Conservation (phyloP, 2,888 invertebrate species). For the Lymantria monacha region DNA sequence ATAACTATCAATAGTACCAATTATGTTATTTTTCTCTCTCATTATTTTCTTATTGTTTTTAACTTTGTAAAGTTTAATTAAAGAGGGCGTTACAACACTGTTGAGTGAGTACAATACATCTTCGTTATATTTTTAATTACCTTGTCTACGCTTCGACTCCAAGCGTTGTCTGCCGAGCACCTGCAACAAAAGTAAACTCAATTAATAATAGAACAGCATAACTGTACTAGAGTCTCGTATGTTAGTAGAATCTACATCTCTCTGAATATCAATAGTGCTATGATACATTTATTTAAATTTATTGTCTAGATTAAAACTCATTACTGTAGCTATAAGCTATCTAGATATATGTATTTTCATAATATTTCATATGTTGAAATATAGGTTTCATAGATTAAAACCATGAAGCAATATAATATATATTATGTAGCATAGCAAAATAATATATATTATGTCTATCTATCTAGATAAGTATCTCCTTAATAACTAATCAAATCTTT, state of each 20-base stretch:
- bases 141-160: slow-evolving; percentile 44
- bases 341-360: too few relatives aligned
- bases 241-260: slow-evolving; percentile 9
- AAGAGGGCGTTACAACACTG: slow-evolving; percentile 23
- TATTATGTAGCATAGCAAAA: too few relatives aligned
- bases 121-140: slow-evolving; percentile 52
- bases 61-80: slow-evolving; percentile 14
- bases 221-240: slow-evolving; percentile 2
- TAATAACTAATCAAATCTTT: too few relatives aligned
- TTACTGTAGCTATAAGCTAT: too few relatives aligned
- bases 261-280: slow-evolving; percentile 17
- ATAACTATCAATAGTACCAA: neutral
- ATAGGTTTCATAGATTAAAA: too few relatives aligned
- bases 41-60: slow-evolving; percentile 7
- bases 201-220: slow-evolving; percentile 28
- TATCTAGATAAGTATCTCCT: too few relatives aligned
- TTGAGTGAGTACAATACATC: slow-evolving; percentile 28
- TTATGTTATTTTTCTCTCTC: neutral
- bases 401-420: too few relatives aligned
- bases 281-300: too few relatives aligned
- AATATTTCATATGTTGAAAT: too few relatives aligned
- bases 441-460: too few relatives aligned
- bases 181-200: slow-evolving; percentile 49
- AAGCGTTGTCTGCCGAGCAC: slow-evolving; percentile 39
- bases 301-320: too few relatives aligned